phyloP scores from a whole-genome alignment of 2,888 invertebrate genomes.

The Chromoteleia sp. region DNA sequence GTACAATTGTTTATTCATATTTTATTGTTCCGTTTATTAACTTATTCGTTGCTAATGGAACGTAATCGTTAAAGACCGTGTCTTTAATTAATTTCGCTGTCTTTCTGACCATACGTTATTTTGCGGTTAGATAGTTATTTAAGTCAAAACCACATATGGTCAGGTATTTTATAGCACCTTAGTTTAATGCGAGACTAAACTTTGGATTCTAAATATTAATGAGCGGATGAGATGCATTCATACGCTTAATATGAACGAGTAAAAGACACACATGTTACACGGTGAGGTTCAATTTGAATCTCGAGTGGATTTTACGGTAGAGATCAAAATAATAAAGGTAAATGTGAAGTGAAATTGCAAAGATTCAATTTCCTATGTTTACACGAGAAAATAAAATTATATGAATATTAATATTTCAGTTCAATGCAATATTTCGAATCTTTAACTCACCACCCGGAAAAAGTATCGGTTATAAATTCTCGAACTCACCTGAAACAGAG shows the following conservation, averaged over 20 bases:
- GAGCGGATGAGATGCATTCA: too few relatives aligned
- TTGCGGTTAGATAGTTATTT: slow-evolving; percentile 52
- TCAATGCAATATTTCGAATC: too few relatives aligned
- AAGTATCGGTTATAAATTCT: neutral
- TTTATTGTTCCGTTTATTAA: neutral
- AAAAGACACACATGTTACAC: neutral
- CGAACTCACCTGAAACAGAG: slow-evolving; percentile 35
- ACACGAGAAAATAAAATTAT: too few relatives aligned
- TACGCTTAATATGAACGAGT: too few relatives aligned
- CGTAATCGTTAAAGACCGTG: slow-evolving; percentile 13
- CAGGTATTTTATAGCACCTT: slow-evolving; percentile 29
- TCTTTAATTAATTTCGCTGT: slow-evolving; percentile 42
- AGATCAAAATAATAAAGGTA: slow-evolving; percentile 16
- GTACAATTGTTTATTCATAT: too few relatives aligned
- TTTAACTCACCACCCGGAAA: neutral
- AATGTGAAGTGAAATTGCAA: neutral
- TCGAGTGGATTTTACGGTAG: slow-evolving; percentile 1
- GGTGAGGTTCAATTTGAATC: neutral
- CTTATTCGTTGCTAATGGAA: neutral
- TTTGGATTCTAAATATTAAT: slow-evolving; percentile 38
- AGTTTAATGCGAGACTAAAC: slow-evolving; percentile 46
- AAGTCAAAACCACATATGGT: slow-evolving; percentile 34
- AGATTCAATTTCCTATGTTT: too few relatives aligned
- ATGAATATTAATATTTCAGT: too few relatives aligned
- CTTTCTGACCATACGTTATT: slow-evolving; percentile 22